phyloP scores from a whole-genome alignment of 1,140 invertebrate genomes.

The Oedothorax gibbosus region DNA sequence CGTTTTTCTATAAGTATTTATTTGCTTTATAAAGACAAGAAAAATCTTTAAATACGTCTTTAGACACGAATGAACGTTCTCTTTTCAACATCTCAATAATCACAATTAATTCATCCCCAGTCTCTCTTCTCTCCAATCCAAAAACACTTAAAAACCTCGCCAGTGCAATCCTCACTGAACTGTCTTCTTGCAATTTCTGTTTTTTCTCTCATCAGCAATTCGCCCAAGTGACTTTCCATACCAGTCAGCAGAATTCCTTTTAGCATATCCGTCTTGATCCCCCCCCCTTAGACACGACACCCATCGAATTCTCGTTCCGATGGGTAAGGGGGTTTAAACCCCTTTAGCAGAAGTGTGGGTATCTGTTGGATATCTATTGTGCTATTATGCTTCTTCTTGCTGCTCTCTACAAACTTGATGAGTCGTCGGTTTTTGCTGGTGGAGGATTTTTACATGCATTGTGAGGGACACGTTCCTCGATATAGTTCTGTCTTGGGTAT shows the following conservation, averaged over 20 bases:
- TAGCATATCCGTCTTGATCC: slow-evolving; percentile 53
- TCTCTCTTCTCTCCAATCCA: slow-evolving; percentile 34
- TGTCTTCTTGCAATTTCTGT: slow-evolving; percentile 53
- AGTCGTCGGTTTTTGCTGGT: slow-evolving; percentile 43
- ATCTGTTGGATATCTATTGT: slow-evolving; percentile 53
- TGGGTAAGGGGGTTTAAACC: slow-evolving; percentile 25
- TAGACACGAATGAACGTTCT: too few species aligned
- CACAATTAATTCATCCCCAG: slow-evolving; percentile 36
- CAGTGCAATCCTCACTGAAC: slow-evolving; percentile 47
- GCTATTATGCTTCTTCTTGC: slow-evolving; percentile 20
- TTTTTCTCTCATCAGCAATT: slow-evolving; percentile 57
- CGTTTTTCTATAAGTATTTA: too few species aligned
- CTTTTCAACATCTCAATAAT: neutral
- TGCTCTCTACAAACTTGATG: slow-evolving; percentile 42
- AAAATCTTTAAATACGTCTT: too few species aligned
- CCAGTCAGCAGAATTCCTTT: slow-evolving; percentile 58
- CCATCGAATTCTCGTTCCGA: neutral
- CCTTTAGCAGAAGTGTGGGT: slow-evolving; percentile 44
- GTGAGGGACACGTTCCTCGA: slow-evolving; percentile 36
- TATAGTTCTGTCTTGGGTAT: neutral
- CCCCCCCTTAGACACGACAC: neutral
- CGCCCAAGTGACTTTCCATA: slow-evolving; percentile 54
- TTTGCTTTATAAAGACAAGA: too few species aligned
- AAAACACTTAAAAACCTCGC: slow-evolving; percentile 51
- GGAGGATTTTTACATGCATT: slow-evolving; percentile 45